Evolutionary conservation across 1,140 invertebrate genomes (phyloP).

Genomic region (Hycleus phaleratus): DNA sequence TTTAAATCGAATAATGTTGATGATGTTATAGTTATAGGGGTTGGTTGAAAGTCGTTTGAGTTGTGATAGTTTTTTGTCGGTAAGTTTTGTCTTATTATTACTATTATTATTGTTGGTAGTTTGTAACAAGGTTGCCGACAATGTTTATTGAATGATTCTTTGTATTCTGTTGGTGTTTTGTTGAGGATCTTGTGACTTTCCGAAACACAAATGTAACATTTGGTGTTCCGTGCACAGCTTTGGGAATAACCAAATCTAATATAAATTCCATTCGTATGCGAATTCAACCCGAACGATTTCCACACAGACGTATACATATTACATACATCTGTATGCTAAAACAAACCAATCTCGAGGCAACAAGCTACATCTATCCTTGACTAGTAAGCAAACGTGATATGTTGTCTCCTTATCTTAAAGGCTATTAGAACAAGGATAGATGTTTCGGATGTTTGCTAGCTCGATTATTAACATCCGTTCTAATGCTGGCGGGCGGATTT

Average conservation of each 20-base stretch:
- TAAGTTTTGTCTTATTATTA: too few species aligned
- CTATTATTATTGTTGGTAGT: too few species aligned
- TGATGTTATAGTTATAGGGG: too few species aligned
- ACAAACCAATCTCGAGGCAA: constrained; percentile 33
- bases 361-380: constrained; percentile 23
- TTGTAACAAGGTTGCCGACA: too few species aligned
- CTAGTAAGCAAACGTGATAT: neutral
- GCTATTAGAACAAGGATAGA: constrained; percentile 5
- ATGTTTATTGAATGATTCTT: too few species aligned
- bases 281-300: constrained; percentile 20
- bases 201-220: neutral
- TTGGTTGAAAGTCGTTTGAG: too few species aligned
- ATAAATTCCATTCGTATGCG: constrained; percentile 17
- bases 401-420: neutral
- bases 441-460: constrained; percentile 20
- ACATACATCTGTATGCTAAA: constrained; percentile 31
- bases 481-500: constrained; percentile 20
- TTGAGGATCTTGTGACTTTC: too few species aligned
- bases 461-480: constrained; percentile 28
- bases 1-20: too few species aligned
- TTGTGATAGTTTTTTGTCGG: too few species aligned
- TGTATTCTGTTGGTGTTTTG: too few species aligned
- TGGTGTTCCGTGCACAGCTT: constrained; percentile 1
- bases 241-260: constrained; percentile 8
- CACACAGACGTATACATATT: constrained; percentile 29